Conservation (phyloP, 1,140 invertebrate genomes). For the Amyelois transitella region DNA sequence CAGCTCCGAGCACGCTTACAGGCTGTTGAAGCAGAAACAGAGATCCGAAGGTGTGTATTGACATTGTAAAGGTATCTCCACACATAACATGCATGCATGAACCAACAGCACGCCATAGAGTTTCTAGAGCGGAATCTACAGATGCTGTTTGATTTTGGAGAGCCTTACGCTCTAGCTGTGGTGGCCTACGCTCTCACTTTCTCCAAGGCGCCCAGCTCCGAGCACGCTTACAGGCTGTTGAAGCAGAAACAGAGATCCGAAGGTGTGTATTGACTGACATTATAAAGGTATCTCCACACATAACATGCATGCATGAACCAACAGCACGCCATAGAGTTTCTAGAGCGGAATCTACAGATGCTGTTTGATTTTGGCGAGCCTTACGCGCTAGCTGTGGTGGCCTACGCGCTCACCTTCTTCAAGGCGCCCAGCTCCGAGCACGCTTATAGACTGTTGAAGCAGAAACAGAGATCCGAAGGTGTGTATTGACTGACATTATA, state of each 20-base stretch:
- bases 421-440: slow-evolving; percentile 86
- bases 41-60: slow-evolving; percentile 80
- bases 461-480: slow-evolving; percentile 80
- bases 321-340: slow-evolving; percentile 82
- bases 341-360: slow-evolving; percentile 88
- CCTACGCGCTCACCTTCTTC: slow-evolving; percentile 89
- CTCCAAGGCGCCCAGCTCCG: slow-evolving; percentile 85
- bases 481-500: no score
- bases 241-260: slow-evolving; percentile 78
- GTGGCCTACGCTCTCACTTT: slow-evolving; percentile 90
- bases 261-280: slow-evolving; percentile 70
- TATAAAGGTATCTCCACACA: no score
- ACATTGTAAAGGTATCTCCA: no score
- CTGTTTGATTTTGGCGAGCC: slow-evolving; percentile 82
- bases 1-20: slow-evolving; percentile 86
- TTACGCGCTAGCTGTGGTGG: slow-evolving; percentile 89
- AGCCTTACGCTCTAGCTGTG: slow-evolving; percentile 90
- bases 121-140: slow-evolving; percentile 92
- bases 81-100: no score
- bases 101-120: slow-evolving; percentile 79
- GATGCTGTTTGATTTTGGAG: slow-evolving; percentile 79
- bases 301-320: no score
- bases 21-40: slow-evolving; percentile 80
- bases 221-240: slow-evolving; percentile 87
- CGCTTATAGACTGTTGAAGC: slow-evolving; percentile 84